Base-by-base conservation (phyloP, 2,113 vertebrate species). In the Arizona elegans region DNA sequence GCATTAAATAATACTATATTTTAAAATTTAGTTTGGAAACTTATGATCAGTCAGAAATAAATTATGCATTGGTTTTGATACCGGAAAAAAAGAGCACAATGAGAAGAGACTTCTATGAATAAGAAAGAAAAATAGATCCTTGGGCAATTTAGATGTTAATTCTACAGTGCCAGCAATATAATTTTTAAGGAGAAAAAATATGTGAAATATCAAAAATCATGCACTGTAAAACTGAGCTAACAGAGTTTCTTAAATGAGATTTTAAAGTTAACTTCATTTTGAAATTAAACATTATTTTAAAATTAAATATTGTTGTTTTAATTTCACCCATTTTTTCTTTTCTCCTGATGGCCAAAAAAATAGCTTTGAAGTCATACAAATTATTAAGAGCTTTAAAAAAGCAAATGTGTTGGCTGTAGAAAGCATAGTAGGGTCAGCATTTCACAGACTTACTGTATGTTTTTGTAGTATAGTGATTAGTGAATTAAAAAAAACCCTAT, bases 271-370 rank as follows among this genome's bases (percentile, higher is more conserved):
- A 88, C 26, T 33, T 50, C 90, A 3, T 55, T 50, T 91, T 90
- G n/a, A 93, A 85, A 53, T 88, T 87, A 53, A 85, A 92, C 54
- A 85, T 95, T 92, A 9, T 93, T 89, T 59, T 26, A 26, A 59
- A 59, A 59, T 59, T 59, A 59, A 59, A 59, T 59, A 59, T 59
- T 59, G 26, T 90, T 90, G 13, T 52, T 62, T 7, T 58, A 23
- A n/a, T 52, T 65, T 52, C 47, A 90, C 12, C 56, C 24, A 29
- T 90, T 55, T 47, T 56, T 50, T 50, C 21, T 62, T 90, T 47
- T 26, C 11, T 23, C 89, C 24, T 29, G 15, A 52, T 29, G 3
- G 24, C 24, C 62, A 65, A 50, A 29, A 17, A 58, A 56, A 50
- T 29, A 3, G 62, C 38, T 62, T 50, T 90, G 58, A 17, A 90